Conservation (phyloP, 2,113 vertebrate species). For the Xiphophorus maculatus region DNA sequence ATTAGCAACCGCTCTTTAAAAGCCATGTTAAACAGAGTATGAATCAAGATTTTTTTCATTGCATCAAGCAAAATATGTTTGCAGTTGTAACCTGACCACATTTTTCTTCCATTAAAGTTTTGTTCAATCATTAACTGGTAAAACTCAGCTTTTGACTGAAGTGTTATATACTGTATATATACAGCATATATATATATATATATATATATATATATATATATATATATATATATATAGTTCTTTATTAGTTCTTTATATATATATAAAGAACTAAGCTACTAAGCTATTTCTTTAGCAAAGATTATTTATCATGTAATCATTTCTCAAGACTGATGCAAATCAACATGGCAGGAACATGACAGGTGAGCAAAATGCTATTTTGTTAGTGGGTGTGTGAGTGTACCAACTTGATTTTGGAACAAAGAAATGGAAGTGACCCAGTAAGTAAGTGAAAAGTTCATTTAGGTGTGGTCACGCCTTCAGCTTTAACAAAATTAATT, state of each 20-base stretch:
- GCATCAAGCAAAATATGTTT: neutral
- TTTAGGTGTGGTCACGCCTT: constrained; percentile 8
- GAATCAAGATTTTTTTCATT: neutral
- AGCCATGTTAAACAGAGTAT: too few relatives aligned
- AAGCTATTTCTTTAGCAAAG: neutral
- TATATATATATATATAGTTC: too few relatives aligned
- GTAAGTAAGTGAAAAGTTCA: constrained; percentile 16
- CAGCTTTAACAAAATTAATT: neutral
- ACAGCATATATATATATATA: too few relatives aligned
- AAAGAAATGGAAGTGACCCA: neutral
- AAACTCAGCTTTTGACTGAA: neutral
- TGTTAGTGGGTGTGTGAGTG: neutral
- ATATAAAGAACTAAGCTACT: too few relatives aligned
- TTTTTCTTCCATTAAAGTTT: neutral
- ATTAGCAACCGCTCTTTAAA: neutral
- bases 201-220: too few relatives aligned
- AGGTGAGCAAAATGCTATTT: neutral
- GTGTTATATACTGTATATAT: too few relatives aligned
- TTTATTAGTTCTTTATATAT: too few relatives aligned
- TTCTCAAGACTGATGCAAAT: neutral
- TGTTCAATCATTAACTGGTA: neutral
- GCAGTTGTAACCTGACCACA: neutral
- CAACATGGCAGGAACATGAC: neutral
- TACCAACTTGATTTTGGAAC: neutral
- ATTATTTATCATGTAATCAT: neutral